A percentile compares a stretch with the other conserved stretches of the same genome.
Evolutionary conservation across 2,113 vertebrate species (phyloP).

Genomic region (Dendrocopos noguchii): DNA sequence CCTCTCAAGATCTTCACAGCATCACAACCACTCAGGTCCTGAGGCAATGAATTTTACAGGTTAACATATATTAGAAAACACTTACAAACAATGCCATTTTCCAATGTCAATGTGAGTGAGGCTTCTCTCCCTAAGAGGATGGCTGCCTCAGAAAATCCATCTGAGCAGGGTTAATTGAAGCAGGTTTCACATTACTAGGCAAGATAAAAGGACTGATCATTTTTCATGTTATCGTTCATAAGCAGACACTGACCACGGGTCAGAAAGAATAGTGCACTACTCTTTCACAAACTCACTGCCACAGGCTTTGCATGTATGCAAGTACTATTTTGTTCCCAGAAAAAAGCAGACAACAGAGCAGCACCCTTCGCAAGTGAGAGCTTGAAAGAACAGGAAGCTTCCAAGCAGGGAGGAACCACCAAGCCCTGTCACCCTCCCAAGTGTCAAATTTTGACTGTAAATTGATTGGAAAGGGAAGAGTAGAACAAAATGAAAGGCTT

Average conservation of each 20-base stretch:
- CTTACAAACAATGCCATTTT: neutral
- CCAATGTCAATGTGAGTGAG: neutral
- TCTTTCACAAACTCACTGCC: neutral
- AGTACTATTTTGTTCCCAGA: neutral
- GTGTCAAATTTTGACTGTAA: conserved; percentile 41
- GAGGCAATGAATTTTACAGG: neutral
- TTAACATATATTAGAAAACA: neutral
- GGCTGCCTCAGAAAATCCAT: neutral
- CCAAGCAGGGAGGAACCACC: neutral
- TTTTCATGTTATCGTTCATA: neutral
- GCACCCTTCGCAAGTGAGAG: neutral
- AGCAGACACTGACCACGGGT: neutral
- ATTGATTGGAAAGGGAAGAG: conserved; percentile 53
- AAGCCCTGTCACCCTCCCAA: neutral
- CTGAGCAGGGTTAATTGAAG: neutral
- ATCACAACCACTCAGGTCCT: neutral
- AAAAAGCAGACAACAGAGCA: conserved; percentile 5
- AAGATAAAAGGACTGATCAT: neutral
- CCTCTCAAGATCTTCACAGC: neutral
- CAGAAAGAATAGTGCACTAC: neutral
- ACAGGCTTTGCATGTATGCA: neutral
- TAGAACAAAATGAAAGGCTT: conserved; percentile 23
- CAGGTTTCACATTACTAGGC: neutral
- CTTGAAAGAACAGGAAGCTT: conserved; percentile 48
- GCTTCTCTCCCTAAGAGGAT: neutral